Evolutionary conservation across 2,888 invertebrate species (phyloP).

Genomic region (Neoascia interrupta): DNA sequence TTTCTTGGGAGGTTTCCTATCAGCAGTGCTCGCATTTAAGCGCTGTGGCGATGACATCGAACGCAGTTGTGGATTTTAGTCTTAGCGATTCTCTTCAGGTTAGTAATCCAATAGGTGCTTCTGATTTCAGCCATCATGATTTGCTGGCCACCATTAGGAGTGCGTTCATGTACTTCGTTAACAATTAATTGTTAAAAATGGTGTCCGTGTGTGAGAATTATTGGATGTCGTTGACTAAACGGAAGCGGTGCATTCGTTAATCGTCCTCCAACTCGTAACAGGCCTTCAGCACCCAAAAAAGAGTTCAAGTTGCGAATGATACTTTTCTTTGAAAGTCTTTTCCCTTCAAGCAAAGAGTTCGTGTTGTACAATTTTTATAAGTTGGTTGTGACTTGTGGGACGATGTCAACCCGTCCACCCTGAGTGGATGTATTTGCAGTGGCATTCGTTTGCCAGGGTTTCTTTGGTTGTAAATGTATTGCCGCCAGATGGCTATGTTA

Average conservation of each 20-base stretch:
- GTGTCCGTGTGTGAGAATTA: not conserved
- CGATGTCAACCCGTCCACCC: not conserved
- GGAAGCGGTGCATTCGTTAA: not conserved
- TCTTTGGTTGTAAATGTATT: not conserved
- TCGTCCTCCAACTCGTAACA: slow-evolving; percentile 11
- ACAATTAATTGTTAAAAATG: not conserved
- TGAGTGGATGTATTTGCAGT: not conserved
- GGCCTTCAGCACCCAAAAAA: not conserved
- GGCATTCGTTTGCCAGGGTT: slow-evolving; percentile 6
- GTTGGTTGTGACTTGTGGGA: not conserved
- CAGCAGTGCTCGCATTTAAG: not conserved
- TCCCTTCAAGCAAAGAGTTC: not conserved
- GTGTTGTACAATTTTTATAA: not conserved
- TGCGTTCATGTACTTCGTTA: not conserved
- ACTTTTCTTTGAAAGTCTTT: not conserved
- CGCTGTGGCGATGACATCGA: not conserved
- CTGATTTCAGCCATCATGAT: not conserved
- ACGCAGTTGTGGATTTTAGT: slow-evolving; percentile 12
- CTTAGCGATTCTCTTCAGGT: not conserved
- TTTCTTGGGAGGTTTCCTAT: slow-evolving; percentile 1
- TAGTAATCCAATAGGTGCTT: slow-evolving; percentile 6
- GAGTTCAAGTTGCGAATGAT: not conserved
- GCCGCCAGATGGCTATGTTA: not conserved
- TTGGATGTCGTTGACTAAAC: not conserved
- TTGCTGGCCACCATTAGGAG: not conserved